These are phyloP conservation scores for Erythrolamprus reginae DNA, from an alignment of 2,113 vertebrate genomes.

Conservation along the genomic window DNA sequence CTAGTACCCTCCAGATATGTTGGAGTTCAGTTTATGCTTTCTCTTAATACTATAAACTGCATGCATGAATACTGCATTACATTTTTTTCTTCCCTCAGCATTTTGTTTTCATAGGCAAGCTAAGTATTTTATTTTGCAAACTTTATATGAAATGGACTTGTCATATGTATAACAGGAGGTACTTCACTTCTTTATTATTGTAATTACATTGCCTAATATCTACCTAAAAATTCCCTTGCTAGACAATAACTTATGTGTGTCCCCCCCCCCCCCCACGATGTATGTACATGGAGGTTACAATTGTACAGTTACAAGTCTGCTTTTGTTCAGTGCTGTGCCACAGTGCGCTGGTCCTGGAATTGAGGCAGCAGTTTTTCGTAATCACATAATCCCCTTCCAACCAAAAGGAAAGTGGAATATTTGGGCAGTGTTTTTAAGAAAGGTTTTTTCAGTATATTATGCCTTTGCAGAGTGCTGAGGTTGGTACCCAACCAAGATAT, in stretches of 20 bases:
- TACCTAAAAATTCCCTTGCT: not conserved
- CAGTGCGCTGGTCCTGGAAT: not conserved
- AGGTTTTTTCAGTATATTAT: not conserved
- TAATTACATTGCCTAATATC: not conserved
- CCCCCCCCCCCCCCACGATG: not conserved
- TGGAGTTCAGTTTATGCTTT: not conserved
- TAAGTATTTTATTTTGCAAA: not conserved
- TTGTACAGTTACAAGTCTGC: not conserved
- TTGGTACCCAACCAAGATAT: not conserved
- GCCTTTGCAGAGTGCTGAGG: not conserved
- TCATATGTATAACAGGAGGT: not conserved
- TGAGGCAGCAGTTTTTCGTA: not conserved
- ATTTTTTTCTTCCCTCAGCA: not conserved
- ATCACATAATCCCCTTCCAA: not conserved
- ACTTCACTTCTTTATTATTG: not conserved
- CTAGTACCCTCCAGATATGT: not conserved
- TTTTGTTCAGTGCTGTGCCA: not conserved
- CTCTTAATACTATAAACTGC: not conserved
- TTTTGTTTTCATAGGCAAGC: not conserved
- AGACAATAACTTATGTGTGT: not conserved
- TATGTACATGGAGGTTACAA: not conserved
- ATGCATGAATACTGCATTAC: not conserved
- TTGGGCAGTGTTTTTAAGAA: not conserved
- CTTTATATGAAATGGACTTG: not conserved
- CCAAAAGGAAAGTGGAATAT: not conserved